Evolutionary conservation across 1,140 invertebrate species (phyloP).

Genomic region (Drosophila biarmipes): DNA sequence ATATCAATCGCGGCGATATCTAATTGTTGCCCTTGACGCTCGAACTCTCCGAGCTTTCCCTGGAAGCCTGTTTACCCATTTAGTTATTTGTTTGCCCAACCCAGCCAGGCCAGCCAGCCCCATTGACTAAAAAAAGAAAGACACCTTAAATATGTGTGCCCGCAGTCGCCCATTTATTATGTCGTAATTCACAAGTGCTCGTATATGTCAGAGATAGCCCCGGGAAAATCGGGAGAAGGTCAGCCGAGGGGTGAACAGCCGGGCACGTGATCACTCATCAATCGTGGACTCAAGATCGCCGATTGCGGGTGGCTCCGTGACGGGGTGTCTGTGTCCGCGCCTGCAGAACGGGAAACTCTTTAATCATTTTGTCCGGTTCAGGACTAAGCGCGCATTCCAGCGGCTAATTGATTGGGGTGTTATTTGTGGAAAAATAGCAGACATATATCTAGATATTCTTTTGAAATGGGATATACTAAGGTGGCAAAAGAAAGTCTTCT

Average conservation of each 20-base stretch:
- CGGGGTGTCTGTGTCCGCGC: too few species aligned
- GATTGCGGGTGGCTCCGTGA: slow-evolving; percentile 10
- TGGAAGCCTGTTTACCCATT: slow-evolving; percentile 38
- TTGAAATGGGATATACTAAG: background rate
- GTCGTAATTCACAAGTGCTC: slow-evolving; percentile 71
- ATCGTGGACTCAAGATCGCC: slow-evolving; percentile 17
- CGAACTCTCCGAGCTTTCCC: slow-evolving; percentile 33
- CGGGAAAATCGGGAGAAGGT: slow-evolving; percentile 34
- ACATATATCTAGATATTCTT: background rate
- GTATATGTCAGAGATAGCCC: slow-evolving; percentile 70
- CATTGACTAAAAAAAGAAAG: slow-evolving; percentile 56
- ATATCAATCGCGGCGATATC: slow-evolving; percentile 61
- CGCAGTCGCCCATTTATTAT: slow-evolving; percentile 58
- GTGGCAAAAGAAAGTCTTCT: background rate
- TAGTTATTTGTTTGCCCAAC: slow-evolving; percentile 60
- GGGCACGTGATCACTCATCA: slow-evolving; percentile 55
- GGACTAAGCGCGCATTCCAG: slow-evolving; percentile 34
- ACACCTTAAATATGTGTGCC: slow-evolving; percentile 56
- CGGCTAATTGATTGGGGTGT: slow-evolving; percentile 10
- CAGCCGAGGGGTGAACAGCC: slow-evolving; percentile 22
- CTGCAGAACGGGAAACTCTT: slow-evolving; percentile 21
- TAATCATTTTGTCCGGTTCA: slow-evolving; percentile 30
- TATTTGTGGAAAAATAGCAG: background rate
- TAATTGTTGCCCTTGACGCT: slow-evolving; percentile 61
- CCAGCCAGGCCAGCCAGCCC: too few species aligned